These are phyloP conservation scores for Mechanitis messenoides DNA, from an alignment of 2,888 invertebrate genomes.

Conservation along the genomic window DNA sequence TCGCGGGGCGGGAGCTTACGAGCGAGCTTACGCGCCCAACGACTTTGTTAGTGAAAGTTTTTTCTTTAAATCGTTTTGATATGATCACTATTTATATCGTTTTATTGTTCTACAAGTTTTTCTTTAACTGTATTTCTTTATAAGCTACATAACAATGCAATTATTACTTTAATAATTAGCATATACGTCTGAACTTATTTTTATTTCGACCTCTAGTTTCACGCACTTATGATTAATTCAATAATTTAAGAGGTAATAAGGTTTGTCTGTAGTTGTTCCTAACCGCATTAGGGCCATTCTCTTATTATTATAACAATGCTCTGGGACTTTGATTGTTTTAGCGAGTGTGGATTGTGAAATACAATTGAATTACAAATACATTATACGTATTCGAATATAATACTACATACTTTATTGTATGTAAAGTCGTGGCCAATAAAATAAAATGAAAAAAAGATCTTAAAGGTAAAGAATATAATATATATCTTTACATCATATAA, in stretches of 20 bases:
- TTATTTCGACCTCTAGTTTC: too few species aligned
- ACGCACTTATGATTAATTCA: too few species aligned
- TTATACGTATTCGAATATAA: neutral
- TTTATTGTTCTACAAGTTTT: slow-evolving; percentile 13
- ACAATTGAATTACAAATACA: neutral
- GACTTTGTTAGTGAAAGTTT: slow-evolving; percentile 52
- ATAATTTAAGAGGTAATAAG: slow-evolving; percentile 7
- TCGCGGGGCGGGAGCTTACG: slow-evolving; percentile 42
- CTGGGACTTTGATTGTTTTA: slow-evolving; percentile 12
- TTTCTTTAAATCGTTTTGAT: slow-evolving; percentile 29
- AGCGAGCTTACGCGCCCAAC: slow-evolving; percentile 47
- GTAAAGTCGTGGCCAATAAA: neutral
- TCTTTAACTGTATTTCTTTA: too few species aligned
- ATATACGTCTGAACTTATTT: too few species aligned
- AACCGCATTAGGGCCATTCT: slow-evolving; percentile 16
- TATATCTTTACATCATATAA: too few species aligned
- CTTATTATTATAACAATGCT: slow-evolving; percentile 14
- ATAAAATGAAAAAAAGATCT: neutral
- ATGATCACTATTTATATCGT: slow-evolving; percentile 27
- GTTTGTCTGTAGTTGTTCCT: slow-evolving; percentile 10
- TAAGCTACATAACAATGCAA: too few species aligned
- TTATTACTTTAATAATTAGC: too few species aligned
- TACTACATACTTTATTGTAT: too few species aligned
- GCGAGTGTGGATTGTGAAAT: neutral
- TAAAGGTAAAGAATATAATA: too few species aligned